phyloP scores from a whole-genome alignment of 2,113 vertebrate species.

The Cygnus buccinator region DNA sequence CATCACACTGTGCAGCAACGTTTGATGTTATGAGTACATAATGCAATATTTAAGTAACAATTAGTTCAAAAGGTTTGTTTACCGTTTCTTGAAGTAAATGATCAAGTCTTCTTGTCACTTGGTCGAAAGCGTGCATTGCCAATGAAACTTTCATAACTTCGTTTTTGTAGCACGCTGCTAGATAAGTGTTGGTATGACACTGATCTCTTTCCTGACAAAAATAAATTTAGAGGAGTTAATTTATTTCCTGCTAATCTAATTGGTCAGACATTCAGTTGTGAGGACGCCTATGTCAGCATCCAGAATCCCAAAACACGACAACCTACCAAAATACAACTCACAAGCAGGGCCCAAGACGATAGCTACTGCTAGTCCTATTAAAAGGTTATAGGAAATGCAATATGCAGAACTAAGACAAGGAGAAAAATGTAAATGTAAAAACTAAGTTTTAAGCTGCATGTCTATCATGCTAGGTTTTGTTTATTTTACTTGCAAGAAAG shows the following conservation, averaged over 20 bases:
- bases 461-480: not conserved
- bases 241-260: not conserved
- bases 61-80: constrained; percentile 11
- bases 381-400: not conserved
- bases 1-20: not conserved
- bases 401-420: not conserved
- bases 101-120: constrained; percentile 86
- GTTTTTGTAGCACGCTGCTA: constrained; percentile 80
- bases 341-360: not conserved
- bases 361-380: not conserved
- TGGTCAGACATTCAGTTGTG: not conserved
- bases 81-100: constrained; percentile 59
- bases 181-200: constrained; percentile 82
- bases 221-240: not conserved
- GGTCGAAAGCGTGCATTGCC: constrained; percentile 81
- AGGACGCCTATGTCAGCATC: not conserved
- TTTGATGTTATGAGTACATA: not conserved
- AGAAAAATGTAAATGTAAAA: not conserved
- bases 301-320: not conserved
- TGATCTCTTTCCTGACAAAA: constrained; percentile 81
- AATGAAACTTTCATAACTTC: constrained; percentile 76
- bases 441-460: not conserved
- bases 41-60: not conserved
- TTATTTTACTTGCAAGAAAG: not conserved
- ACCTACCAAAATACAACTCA: not conserved